These are phyloP conservation scores for Scotopteryx bipunctaria DNA, from an alignment of 2,888 invertebrate genomes.

Conservation along the genomic window DNA sequence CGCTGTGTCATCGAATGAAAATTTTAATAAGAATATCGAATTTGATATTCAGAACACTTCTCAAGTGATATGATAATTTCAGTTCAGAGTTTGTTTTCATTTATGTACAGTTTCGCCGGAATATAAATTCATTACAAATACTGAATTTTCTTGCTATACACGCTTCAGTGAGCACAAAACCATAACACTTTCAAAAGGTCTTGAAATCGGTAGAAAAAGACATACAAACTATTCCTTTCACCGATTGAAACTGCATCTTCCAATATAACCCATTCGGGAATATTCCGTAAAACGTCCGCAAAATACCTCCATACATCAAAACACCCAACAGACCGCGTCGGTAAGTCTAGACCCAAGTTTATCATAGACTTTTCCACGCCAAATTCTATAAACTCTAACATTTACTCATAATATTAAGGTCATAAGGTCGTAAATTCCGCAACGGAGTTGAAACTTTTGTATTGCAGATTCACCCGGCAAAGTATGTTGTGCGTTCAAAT, in stretches of 20 bases:
- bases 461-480: constrained; percentile 12
- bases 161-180: not conserved
- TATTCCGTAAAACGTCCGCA: constrained; percentile 35
- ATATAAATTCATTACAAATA: not conserved
- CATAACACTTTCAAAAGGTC: not conserved
- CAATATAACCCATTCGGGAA: constrained; percentile 29
- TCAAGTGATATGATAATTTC: constrained; percentile 8
- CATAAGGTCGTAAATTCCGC: constrained; percentile 10
- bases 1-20: constrained; percentile 14
- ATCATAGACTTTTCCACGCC: constrained; percentile 30
- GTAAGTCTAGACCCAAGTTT: constrained; percentile 39
- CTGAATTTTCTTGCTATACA: no score
- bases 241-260: constrained; percentile 19
- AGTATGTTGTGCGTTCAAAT: constrained; percentile 2
- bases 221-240: constrained; percentile 9
- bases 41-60: constrained; percentile 14
- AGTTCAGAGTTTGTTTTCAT: constrained; percentile 5
- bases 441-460: not conserved
- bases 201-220: not conserved
- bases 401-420: constrained; percentile 3
- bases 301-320: constrained; percentile 39
- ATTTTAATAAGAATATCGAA: constrained; percentile 18
- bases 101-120: not conserved
- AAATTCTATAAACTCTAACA: constrained; percentile 7
- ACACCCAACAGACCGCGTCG: constrained; percentile 38